These are phyloP conservation scores for Lemur catta DNA, from an alignment of 2,797 vertebrate species.

Conservation along the genomic window DNA sequence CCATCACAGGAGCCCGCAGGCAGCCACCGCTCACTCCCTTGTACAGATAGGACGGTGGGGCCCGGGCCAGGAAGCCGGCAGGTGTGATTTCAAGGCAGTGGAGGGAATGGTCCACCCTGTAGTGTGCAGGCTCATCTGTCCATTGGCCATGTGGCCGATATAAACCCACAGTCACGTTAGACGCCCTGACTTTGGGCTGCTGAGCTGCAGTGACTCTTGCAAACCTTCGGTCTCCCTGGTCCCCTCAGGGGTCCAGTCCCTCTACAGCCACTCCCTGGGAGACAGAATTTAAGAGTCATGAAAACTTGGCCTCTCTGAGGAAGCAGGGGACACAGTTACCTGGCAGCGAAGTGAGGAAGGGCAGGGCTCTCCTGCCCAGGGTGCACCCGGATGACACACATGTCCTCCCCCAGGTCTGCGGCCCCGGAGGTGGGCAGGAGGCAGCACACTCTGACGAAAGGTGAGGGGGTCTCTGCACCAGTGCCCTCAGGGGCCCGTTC, in stretches of 20 bases:
- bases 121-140: accelerated
- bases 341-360: not conserved
- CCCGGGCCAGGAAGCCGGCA: too few species aligned
- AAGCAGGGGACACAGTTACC: not conserved
- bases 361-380: too few species aligned
- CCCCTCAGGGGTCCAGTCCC: too few species aligned
- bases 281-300: accelerated
- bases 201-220: too few species aligned
- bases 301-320: not conserved
- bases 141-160: accelerated
- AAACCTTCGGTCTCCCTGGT: accelerated
- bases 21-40: accelerated
- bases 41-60: accelerated
- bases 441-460: accelerated
- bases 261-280: accelerated
- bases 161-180: not conserved
- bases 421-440: not conserved
- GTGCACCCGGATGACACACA: accelerated
- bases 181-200: not conserved
- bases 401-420: not conserved
- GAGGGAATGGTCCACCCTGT: not conserved
- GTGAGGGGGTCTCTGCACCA: accelerated
- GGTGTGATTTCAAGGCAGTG: not conserved
- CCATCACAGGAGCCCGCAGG: not conserved
- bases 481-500: accelerated